Base-by-base conservation (phyloP, 2,888 invertebrate genomes). In the Xestoiulus laeticollis region DNA sequence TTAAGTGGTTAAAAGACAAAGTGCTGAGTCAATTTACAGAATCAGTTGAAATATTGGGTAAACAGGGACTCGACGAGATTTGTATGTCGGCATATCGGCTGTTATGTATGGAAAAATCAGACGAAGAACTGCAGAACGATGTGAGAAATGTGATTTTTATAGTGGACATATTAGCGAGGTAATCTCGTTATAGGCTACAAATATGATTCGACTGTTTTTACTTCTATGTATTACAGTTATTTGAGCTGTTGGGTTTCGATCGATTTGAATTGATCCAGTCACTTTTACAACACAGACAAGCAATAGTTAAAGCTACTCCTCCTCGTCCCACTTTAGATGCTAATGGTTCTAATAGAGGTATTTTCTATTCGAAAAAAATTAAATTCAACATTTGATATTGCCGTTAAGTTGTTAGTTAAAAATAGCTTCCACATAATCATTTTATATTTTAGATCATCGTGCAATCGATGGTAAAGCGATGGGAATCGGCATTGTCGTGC, bases 171-270 rank as follows among this genome's bases (percentile, higher is more conserved):
- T n/a, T n/a, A n/a, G n/a, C n/a, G n/a, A n/a, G n/a, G n/a, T n/a
- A n/a, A n/a, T n/a, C n/a, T n/a, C n/a, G n/a, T n/a, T n/a, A n/a
- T n/a, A n/a, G n/a, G n/a, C n/a, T n/a, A n/a, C n/a, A n/a, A n/a
- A n/a, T n/a, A n/a, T n/a, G n/a, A 85, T 38, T 85, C 12, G 26
- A 4, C 30, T 19, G 26, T 8, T 38, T 38, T 38, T 86, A 78
- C 30, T 78, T 78, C 30, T 78, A 14, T 78, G 30, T 30, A 10
- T 82, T 44, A 19, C 90, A 94, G 92, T 92, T 99, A 30, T 96
- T 98, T 92, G 98, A 99, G 90, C 92, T 98, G 5, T 93, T 98
- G 33, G 99, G 99, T 0, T 97, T 96, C 91, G 96, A 98, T 90
- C 91, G 95, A 90, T 95, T 96, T 91, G 96, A 96, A 91, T 93